Conservation (phyloP, 2,888 invertebrate genomes). For the Notocelia uddmanniana region DNA sequence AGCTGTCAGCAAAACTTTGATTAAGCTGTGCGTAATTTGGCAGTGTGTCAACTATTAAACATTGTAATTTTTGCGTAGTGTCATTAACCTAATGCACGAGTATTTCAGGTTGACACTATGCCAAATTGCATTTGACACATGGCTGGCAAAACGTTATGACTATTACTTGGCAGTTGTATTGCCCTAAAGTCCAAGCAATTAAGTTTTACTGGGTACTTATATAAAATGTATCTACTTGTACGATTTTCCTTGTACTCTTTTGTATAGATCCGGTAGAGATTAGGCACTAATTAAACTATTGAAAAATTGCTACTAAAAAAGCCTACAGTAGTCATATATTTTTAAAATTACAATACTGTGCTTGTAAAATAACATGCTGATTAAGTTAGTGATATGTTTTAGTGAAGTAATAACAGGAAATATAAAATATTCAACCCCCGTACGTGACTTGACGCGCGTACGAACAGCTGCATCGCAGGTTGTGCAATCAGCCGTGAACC, state of each 20-base stretch:
- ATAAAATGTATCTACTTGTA: too few species aligned
- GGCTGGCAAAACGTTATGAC: constrained; percentile 26
- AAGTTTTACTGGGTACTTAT: not conserved
- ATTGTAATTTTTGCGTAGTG: constrained; percentile 32
- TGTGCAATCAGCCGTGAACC: constrained; percentile 39
- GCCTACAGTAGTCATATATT: too few species aligned
- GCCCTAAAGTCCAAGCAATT: not conserved
- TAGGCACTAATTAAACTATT: too few species aligned
- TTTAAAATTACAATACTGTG: not conserved
- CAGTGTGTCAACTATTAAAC: constrained; percentile 21
- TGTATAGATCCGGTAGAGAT: too few species aligned
- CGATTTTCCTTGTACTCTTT: too few species aligned
- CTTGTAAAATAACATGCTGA: not conserved
- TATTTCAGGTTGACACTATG: constrained; percentile 33
- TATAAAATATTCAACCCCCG: constrained; percentile 41
- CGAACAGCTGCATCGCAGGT: constrained; percentile 35
- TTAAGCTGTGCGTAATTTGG: constrained; percentile 18
- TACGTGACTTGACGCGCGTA: constrained; percentile 20
- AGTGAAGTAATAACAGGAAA: constrained; percentile 29
- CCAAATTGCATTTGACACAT: constrained; percentile 39
- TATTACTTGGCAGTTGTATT: constrained; percentile 22
- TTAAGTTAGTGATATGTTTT: constrained; percentile 21
- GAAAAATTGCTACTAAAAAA: too few species aligned
- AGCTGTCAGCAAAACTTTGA: not conserved
- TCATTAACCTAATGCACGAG: constrained; percentile 30